Base-by-base conservation (phyloP, 2,113 vertebrate species). In the Camelus bactrianus region DNA sequence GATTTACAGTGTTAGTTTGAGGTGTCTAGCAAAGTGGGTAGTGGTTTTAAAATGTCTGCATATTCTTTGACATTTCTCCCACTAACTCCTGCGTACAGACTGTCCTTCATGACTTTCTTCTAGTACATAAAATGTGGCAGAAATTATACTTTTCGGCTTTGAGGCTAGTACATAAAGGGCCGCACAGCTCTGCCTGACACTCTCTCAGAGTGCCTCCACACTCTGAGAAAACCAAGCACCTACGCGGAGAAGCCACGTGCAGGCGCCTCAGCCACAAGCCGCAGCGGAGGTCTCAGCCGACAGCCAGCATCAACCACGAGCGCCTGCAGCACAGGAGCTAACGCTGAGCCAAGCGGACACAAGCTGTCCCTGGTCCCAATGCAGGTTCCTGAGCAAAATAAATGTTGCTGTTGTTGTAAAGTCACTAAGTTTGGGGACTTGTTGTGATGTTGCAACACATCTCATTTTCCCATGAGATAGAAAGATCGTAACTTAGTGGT, bases 61-160 rank as follows among this genome's bases (percentile, higher is more conserved):
- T n/a, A 15, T 72, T 76, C 52, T 84, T 93, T 60, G 80, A 76
- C 58, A 32, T 3, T 42, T 69, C 48, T 90, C 19, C 32, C 15
- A 58, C 24, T 26, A 56, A 84, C 89, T 96, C 19, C 88, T 69
- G 58, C 56, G 10, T 70, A 38, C 12, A 26, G 52, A 46, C 56
- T 60, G 81, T 54, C 81, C 65, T 54, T 72, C 20, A 24, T 91
- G 60, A 95, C 62, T 93, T 86, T 70, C 17, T 77, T 89, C 35
- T 89, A 91, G 28, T 42, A 35, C 85, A 46, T 79, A 80, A 95
- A 75, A 80, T 79, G 52, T 84, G 35, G 38, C 52, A 75, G 35
- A 76, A 91, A 19, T 35, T 62, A 73, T 48, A 19, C 35, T 91
- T 94, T 85, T 73, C 42, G 48, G 35, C 12, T 77, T 65, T 64